These are phyloP conservation scores for Hiodon alosoides DNA, from an alignment of 2,113 vertebrate species.

Conservation along the genomic window DNA sequence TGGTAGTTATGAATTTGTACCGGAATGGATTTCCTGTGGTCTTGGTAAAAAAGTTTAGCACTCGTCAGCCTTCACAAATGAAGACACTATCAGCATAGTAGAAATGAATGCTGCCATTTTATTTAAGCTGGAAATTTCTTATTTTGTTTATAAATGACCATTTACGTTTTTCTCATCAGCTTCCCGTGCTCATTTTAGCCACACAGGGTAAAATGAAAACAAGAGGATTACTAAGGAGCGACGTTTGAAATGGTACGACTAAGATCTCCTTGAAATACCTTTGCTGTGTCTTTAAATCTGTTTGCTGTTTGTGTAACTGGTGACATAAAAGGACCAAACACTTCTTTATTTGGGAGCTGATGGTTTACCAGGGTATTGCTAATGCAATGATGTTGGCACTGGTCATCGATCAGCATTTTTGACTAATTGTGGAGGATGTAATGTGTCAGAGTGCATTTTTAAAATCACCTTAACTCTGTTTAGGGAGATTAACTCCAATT, in stretches of 20 bases:
- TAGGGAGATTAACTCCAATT: background rate
- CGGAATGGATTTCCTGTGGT: slow-evolving; percentile 9
- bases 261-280: background rate
- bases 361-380: background rate
- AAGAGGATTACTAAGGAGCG: background rate
- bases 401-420: too few relatives aligned
- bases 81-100: too few relatives aligned
- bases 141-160: too few relatives aligned
- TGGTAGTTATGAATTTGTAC: slow-evolving; percentile 44
- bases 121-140: too few relatives aligned
- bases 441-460: background rate
- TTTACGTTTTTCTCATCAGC: too few relatives aligned
- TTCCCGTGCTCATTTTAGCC: background rate
- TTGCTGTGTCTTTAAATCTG: background rate
- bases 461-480: background rate
- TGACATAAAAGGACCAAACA: too few relatives aligned
- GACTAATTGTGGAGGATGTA: background rate
- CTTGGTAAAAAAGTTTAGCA: background rate
- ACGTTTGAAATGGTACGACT: background rate
- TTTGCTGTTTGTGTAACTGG: background rate
- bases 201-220: background rate
- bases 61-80: too few relatives aligned
- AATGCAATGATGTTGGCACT: background rate
- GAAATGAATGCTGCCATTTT: too few relatives aligned
- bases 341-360: background rate